Conservation (phyloP, 2,888 invertebrate species). For the Tiphia femorata region DNA sequence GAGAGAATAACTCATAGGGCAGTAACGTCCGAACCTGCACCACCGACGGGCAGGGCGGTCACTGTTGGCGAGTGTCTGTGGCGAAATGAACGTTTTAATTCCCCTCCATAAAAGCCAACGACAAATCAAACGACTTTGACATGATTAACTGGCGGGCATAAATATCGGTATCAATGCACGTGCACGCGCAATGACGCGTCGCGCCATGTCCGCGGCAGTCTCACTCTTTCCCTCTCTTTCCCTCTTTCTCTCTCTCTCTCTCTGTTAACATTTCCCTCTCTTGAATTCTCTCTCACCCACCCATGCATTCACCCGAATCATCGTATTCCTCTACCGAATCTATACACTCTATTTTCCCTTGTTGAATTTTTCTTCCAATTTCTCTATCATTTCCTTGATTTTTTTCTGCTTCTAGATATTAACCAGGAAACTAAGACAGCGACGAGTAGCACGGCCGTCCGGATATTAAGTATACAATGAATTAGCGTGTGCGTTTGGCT, state of each 20-base stretch:
- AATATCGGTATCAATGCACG: conserved; percentile 68
- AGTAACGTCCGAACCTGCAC: conserved; percentile 39
- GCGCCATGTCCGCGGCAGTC: conserved; percentile 47
- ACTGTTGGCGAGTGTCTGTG: conserved; percentile 66
- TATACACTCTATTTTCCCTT: background rate
- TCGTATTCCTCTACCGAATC: background rate
- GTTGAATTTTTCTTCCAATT: background rate
- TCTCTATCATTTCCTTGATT: conserved; percentile 1
- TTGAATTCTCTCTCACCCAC: conserved; percentile 16
- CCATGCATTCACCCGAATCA: conserved; percentile 5
- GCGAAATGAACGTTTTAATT: conserved; percentile 69
- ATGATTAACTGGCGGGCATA: conserved; percentile 68
- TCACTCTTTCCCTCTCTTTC: conserved; percentile 16
- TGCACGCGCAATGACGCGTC: conserved; percentile 64
- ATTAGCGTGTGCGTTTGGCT: conserved; percentile 33
- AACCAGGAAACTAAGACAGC: conserved; percentile 11
- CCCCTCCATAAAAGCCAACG: conserved; percentile 68
- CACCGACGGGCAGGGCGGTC: conserved; percentile 52
- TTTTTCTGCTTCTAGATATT: conserved; percentile 1
- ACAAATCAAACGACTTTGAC: conserved; percentile 68
- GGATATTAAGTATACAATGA: conserved; percentile 40
- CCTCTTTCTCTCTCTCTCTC: conserved; percentile 14
- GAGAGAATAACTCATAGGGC: conserved; percentile 60
- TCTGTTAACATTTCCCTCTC: conserved; percentile 7
- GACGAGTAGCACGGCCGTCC: conserved; percentile 19